Conservation (phyloP, 2,797 vertebrate genomes). For the Hoplostethus atlanticus region DNA sequence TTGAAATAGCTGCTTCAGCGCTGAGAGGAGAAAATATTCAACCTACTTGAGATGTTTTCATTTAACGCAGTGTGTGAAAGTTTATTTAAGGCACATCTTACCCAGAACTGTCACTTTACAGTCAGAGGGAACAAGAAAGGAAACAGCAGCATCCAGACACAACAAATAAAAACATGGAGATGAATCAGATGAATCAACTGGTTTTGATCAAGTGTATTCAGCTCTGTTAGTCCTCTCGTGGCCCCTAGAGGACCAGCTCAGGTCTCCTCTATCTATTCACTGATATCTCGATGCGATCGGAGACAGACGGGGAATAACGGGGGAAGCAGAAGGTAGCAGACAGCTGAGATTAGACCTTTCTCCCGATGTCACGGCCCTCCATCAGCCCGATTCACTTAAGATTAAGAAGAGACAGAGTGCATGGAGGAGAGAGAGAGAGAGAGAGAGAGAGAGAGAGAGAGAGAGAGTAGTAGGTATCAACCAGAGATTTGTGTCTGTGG, state of each 20-base stretch:
- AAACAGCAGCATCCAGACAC: too few species aligned
- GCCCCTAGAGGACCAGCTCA: too few species aligned
- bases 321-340: conserved; percentile 83
- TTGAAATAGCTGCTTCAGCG: too few species aligned
- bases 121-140: too few species aligned
- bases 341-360: conserved; percentile 88
- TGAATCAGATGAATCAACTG: too few species aligned
- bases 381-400: conserved; percentile 92
- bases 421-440: conserved; percentile 48
- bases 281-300: conserved; percentile 29
- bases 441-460: neutral
- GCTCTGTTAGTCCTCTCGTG: neutral
- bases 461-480: neutral
- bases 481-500: conserved; percentile 10
- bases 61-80: too few species aligned
- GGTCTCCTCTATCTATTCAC: neutral
- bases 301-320: conserved; percentile 87
- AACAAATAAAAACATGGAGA: too few species aligned
- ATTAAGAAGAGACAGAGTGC: conserved; percentile 86
- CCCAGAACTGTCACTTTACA: too few species aligned
- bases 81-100: too few species aligned
- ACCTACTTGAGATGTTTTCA: too few species aligned
- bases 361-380: conserved; percentile 88
- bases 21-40: too few species aligned
- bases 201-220: neutral